phyloP scores from a whole-genome alignment of 2,797 vertebrate species.

The Tokudaia muenninki region DNA sequence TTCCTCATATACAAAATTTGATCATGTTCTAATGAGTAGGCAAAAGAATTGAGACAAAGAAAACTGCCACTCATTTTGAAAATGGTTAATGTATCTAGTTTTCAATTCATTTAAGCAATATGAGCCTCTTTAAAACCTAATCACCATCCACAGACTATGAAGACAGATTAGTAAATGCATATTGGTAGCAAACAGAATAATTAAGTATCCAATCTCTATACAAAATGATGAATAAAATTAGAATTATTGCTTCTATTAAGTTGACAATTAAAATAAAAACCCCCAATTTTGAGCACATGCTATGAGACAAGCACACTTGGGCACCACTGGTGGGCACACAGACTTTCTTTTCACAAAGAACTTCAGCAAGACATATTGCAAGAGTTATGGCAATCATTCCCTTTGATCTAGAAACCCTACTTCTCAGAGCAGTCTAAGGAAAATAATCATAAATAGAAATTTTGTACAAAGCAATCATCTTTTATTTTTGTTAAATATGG shows the following conservation, averaged over 20 bases:
- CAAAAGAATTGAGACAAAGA: neutral
- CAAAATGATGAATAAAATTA: constrained; percentile 64
- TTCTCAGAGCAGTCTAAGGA: neutral
- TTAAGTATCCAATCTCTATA: constrained; percentile 26
- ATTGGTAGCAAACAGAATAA: constrained; percentile 19
- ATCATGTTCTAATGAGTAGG: neutral
- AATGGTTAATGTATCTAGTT: constrained; percentile 10
- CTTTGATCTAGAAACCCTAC: constrained; percentile 14
- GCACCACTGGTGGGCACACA: neutral
- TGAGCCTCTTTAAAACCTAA: neutral
- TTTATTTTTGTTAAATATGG: constrained; percentile 37
- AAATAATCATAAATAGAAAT: constrained; percentile 4
- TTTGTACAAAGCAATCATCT: neutral
- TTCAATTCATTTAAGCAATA: constrained; percentile 52
- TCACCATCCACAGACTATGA: constrained; percentile 20
- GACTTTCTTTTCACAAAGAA: constrained; percentile 3
- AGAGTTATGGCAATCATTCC: constrained; percentile 12
- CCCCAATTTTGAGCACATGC: neutral
- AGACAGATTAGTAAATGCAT: neutral
- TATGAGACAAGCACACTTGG: neutral
- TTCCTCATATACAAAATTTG: neutral
- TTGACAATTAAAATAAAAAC: constrained; percentile 61
- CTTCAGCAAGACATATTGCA: neutral
- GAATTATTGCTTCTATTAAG: constrained; percentile 29
- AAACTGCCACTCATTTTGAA: neutral